A percentile compares a stretch with the other conserved stretches of the same genome.
Evolutionary conservation across 2,113 vertebrate genomes (phyloP).

Genomic region (Brachypodius melanocephalos): DNA sequence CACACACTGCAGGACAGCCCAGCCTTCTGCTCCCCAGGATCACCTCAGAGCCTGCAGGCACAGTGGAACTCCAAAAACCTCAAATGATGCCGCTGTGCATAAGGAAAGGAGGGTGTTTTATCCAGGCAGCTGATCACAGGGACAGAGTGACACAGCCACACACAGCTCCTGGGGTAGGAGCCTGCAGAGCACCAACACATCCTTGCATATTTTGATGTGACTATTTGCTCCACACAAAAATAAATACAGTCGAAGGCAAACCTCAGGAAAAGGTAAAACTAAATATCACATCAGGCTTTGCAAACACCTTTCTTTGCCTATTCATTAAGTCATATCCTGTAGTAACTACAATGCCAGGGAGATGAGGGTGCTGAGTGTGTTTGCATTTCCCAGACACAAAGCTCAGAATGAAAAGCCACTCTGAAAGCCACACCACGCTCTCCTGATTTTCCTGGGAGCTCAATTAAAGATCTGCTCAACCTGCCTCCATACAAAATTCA

Average conservation of each 20-base stretch:
- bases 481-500: conserved; percentile 53
- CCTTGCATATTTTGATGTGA: neutral
- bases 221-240: neutral
- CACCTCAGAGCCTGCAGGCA: neutral
- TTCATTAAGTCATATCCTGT: neutral
- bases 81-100: neutral
- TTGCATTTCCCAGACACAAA: neutral
- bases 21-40: neutral
- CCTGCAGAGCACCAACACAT: neutral
- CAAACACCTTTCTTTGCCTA: neutral
- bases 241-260: neutral
- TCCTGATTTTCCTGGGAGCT: conserved; percentile 10
- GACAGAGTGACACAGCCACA: neutral
- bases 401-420: neutral
- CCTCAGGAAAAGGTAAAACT: neutral
- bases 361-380: neutral
- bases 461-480: conserved; percentile 32
- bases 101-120: neutral
- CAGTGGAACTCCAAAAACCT: neutral
- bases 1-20: neutral
- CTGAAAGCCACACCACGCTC: neutral
- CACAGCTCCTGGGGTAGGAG: neutral
- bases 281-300: neutral
- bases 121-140: neutral
- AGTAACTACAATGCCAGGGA: neutral